phyloP scores from a whole-genome alignment of 2,888 invertebrate genomes.

The Tinea pellionella region DNA sequence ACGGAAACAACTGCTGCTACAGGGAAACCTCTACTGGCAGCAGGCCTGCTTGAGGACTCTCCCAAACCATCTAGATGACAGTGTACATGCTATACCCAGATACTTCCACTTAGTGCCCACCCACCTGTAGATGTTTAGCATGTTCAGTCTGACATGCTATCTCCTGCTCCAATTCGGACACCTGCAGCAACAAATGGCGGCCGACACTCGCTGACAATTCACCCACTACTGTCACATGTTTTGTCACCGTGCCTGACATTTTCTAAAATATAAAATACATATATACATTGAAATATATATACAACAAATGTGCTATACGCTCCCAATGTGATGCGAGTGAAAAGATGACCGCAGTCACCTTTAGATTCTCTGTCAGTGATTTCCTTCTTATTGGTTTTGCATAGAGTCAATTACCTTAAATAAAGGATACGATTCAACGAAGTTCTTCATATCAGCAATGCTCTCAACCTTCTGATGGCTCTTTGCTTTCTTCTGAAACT shows the following conservation, averaged over 20 bases:
- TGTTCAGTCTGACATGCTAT: constrained; percentile 85
- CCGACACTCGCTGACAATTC: constrained; percentile 90
- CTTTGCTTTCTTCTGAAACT: constrained; percentile 95
- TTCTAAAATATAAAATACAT: constrained; percentile 58
- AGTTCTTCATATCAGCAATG: constrained; percentile 98
- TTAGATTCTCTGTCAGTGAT: no score
- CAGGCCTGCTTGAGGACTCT: no score
- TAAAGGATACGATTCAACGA: constrained; percentile 97
- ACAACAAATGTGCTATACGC: no score
- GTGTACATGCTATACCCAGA: no score
- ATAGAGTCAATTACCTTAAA: constrained; percentile 75
- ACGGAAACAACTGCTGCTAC: no score
- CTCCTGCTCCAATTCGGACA: constrained; percentile 95
- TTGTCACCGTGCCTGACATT: constrained; percentile 95
- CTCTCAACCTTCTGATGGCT: constrained; percentile 98
- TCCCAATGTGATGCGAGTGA: no score
- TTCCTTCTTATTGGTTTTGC: no score
- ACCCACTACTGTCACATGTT: constrained; percentile 97
- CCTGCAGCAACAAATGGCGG: constrained; percentile 82
- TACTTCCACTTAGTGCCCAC: no score
- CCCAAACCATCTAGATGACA: no score
- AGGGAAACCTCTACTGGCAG: no score
- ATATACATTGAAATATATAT: not conserved
- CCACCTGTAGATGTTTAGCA: constrained; percentile 76
- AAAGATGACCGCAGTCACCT: no score